Conservation (phyloP, 2,797 vertebrate genomes). For the Pangasius mekongensis region DNA sequence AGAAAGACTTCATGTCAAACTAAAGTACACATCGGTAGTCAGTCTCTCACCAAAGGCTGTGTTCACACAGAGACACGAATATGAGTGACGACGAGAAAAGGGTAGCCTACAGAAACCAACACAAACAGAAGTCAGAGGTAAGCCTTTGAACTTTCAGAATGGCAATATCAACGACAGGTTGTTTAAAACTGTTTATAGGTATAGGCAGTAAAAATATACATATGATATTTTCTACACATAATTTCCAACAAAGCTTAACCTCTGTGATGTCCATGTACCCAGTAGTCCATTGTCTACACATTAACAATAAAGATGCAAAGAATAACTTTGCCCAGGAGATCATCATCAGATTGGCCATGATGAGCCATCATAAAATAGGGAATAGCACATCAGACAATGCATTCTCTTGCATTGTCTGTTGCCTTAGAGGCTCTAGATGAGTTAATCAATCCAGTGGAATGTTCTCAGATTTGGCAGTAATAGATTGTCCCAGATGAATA, state of each 20-base stretch:
- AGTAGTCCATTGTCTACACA: background rate
- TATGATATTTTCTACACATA: background rate
- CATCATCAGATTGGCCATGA: background rate
- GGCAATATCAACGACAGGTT: background rate
- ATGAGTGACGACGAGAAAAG: constrained; percentile 26
- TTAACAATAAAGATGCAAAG: background rate
- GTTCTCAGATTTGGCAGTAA: constrained; percentile 24
- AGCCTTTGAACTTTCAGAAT: constrained; percentile 19
- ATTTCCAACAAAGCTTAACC: background rate
- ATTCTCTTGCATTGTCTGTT: background rate
- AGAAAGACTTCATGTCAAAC: constrained; percentile 36
- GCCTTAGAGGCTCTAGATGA: background rate
- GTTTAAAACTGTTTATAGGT: background rate
- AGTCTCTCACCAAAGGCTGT: constrained; percentile 32
- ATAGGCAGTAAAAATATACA: background rate
- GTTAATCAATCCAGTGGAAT: constrained; percentile 19
- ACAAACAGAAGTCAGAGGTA: background rate
- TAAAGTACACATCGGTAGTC: constrained; percentile 26
- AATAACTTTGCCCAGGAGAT: background rate
- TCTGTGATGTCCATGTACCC: background rate
- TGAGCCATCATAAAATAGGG: background rate
- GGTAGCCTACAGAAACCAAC: background rate
- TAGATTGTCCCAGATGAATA: background rate
- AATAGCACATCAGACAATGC: background rate
- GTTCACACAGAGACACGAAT: constrained; percentile 9